Evolutionary conservation across 2,888 invertebrate genomes (phyloP).

Genomic region (Epistrophe grossulariae): DNA sequence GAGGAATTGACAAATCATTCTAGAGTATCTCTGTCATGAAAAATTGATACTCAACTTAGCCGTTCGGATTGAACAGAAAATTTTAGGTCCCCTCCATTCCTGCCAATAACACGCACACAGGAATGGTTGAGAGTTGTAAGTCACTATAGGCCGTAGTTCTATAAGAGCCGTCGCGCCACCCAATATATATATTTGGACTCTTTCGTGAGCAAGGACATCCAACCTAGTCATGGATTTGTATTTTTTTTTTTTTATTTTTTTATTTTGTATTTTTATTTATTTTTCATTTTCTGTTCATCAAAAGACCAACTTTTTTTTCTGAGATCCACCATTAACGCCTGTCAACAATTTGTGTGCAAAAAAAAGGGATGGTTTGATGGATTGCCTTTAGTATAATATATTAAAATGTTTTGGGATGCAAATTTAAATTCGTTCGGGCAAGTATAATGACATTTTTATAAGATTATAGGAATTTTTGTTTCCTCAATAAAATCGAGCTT

Average conservation of each 20-base stretch:
- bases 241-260: not conserved
- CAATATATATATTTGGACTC: no score
- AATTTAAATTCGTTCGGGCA: slow-evolving; percentile 63
- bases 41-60: no score
- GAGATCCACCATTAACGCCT: slow-evolving; percentile 1
- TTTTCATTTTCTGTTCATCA: not conserved
- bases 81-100: no score
- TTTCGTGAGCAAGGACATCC: not conserved
- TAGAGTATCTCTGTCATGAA: no score
- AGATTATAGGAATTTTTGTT: slow-evolving; percentile 53
- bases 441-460: slow-evolving; percentile 66
- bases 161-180: no score
- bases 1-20: no score
- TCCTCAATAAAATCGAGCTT: slow-evolving; percentile 53
- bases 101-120: no score
- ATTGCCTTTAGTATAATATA: slow-evolving; percentile 53
- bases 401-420: slow-evolving; percentile 55
- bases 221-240: not conserved
- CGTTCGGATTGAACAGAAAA: no score
- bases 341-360: slow-evolving; percentile 28
- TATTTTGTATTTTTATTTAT: no score
- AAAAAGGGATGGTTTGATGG: slow-evolving; percentile 59
- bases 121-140: no score
- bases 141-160: no score
- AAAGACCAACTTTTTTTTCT: slow-evolving; percentile 4